Evolutionary conservation across 2,888 invertebrate species (phyloP).

Genomic region (Eupithecia exiguata): DNA sequence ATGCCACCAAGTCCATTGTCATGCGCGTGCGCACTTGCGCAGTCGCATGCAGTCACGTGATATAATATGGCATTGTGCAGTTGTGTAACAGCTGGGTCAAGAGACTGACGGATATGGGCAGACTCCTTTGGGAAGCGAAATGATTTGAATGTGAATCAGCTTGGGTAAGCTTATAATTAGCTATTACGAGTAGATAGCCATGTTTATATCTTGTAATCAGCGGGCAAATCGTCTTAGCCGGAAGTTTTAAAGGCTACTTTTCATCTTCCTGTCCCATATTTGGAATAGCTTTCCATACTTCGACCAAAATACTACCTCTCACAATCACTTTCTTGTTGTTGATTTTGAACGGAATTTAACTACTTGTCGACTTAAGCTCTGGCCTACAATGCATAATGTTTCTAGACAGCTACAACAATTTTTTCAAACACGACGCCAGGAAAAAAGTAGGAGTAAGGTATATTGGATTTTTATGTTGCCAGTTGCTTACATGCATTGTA

Average conservation of each 20-base stretch:
- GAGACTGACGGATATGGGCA: conserved; percentile 64
- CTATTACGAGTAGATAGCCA: not conserved
- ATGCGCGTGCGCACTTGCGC: conserved; percentile 54
- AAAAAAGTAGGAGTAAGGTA: not conserved
- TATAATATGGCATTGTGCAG: conserved; percentile 43
- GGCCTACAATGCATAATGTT: not conserved
- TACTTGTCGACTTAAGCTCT: not conserved
- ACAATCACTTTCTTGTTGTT: not conserved
- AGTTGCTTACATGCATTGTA: too few species aligned
- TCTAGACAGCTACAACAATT: not conserved
- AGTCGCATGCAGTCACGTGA: conserved; percentile 59
- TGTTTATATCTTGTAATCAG: not conserved
- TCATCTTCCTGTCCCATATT: not conserved
- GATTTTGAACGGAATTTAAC: not conserved
- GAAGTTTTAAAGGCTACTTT: not conserved
- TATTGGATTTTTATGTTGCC: too few species aligned
- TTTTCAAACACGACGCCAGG: not conserved
- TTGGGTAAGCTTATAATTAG: conserved; percentile 13
- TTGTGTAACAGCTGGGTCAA: conserved; percentile 70
- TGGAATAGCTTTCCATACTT: not conserved
- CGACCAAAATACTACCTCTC: not conserved
- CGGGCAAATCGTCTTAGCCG: not conserved
- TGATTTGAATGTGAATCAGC: conserved; percentile 40
- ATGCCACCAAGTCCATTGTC: conserved; percentile 75
- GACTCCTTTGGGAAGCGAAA: conserved; percentile 54